phyloP scores from a whole-genome alignment of 2,113 vertebrate genomes.

The Nothoprocta pentlandii region DNA sequence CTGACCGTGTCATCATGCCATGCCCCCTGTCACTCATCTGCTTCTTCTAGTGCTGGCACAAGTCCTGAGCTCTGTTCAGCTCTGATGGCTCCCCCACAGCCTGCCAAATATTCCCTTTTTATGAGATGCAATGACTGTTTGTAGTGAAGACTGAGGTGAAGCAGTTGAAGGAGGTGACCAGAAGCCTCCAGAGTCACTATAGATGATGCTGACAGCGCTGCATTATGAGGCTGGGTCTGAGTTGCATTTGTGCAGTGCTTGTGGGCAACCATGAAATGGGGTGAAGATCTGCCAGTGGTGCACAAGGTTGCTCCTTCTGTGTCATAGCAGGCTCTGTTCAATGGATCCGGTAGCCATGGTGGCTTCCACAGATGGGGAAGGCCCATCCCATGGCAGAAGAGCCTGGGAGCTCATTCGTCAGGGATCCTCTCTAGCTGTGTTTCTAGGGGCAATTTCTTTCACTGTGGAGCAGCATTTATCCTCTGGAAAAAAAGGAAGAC shows the following conservation, averaged over 20 bases:
- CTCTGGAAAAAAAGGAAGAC: background rate
- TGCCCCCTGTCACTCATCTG: background rate
- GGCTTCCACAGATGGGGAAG: background rate
- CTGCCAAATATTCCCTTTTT: background rate
- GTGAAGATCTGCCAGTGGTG: background rate
- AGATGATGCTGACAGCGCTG: background rate
- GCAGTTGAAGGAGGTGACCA: background rate
- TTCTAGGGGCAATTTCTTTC: background rate
- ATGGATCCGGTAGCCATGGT: background rate
- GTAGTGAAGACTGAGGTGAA: background rate
- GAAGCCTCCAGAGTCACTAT: background rate
- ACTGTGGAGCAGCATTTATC: background rate
- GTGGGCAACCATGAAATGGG: accelerated
- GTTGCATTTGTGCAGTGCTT: background rate
- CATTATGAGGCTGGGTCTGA: background rate
- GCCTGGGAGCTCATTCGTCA: background rate
- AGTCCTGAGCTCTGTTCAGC: background rate
- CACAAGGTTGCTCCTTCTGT: background rate
- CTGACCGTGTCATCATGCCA: background rate
- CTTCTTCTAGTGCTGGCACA: background rate
- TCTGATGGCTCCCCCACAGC: background rate
- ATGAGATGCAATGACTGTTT: background rate
- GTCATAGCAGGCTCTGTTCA: background rate
- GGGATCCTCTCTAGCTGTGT: background rate
- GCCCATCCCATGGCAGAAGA: background rate